Base-by-base conservation (phyloP, 1,140 invertebrate species). In the Brachionus manjavacas region DNA sequence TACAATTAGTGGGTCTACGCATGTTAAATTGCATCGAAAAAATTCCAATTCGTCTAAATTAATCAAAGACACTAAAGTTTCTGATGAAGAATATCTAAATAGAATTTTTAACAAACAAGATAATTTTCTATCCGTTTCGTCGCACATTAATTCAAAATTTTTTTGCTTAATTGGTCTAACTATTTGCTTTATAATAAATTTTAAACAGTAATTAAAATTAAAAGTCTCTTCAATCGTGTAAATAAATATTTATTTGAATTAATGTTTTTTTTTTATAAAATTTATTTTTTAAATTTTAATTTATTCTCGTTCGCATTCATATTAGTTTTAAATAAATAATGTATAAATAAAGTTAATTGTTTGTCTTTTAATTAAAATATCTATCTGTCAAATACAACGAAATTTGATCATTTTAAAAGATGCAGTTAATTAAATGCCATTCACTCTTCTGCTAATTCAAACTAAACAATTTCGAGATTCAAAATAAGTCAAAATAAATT, bases 11-110 rank as follows among this genome's bases (percentile, higher is more conserved):
- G 16, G 9, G 49, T 49, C 41, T 9, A 76, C 20, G 9, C 41
- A 76, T 49, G 9, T 46, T 8, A 76, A 76, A 28, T 25, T 76
- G 12, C 43, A 76, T 12, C 41, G 72, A 76, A 76, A 76, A 49
- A 76, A 76, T 76, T 76, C 31, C 41, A 76, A 76, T 28, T 23
- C 72, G 6, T 76, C 72, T 35, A 76, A 76, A 76, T 49, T 76
- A 76, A 6, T 76, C 14, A 76, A 76, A 20, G 39, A 72, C 41
- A 12, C 8, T 14, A 76, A 76, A 76, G 1, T 49, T 2, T 76
- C 72, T n/a, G 72, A 76, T 49, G 72, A 76, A 49, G 39, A 76
- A 14, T 76, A 76, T 49, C 9, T 72, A 41, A 46, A 76, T 25
- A 46, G 46, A 3, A 76, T 31, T 23, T 23, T 76, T 35, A 76